Evolutionary conservation across 2,113 vertebrate species (phyloP), one percentile per base, ranked within the genome.

Genomic region (Narcine bancroftii): DNA sequence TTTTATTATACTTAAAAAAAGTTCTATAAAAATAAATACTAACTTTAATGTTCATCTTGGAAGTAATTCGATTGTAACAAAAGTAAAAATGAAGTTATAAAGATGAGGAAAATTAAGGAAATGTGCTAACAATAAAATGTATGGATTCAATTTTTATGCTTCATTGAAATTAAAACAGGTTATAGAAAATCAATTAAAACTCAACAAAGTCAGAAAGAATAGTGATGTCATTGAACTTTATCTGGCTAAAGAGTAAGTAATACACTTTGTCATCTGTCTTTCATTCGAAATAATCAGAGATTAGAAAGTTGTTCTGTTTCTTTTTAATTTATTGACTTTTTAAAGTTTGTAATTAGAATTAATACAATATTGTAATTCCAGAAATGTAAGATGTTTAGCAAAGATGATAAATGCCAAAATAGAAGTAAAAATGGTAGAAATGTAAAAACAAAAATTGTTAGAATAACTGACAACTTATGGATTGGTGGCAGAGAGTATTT

Each of bases 201-300:
- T 94, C 92, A 93, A 94, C 93, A 95, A 95, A 92, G 94, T 94
- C 93, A 96, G 92, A 95, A 96, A 72, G 77, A 94, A 93, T 65
- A 11, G n/a, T 89, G 95, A 96, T 93, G 95, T 96, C 47, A 92
- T 72, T 29, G 95, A 95, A 73, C 94, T 96, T 75, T 95, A 95
- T 93, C 96, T 96, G 92, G 95, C 94, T 92, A 93, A 94, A 94
- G 95, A 94, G 96, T 96, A 95, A 97, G 95, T 95, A 92, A 87
- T 92, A 36, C 92, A 83, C 33, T 85, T 60, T 85, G n/a, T 87
- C n/a, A 87, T 56, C n/a, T 36, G 33, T 21, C 17, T 9, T n/a
- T 69, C 66, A 69, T 19, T 69, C n/a, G n/a, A 69, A 69, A 5
- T 69, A 69, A 69, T 69, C 24, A 24, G 21, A 69, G 5, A 24